phyloP scores from a whole-genome alignment of 2,797 vertebrate species.

The Megalops cyprinoides region DNA sequence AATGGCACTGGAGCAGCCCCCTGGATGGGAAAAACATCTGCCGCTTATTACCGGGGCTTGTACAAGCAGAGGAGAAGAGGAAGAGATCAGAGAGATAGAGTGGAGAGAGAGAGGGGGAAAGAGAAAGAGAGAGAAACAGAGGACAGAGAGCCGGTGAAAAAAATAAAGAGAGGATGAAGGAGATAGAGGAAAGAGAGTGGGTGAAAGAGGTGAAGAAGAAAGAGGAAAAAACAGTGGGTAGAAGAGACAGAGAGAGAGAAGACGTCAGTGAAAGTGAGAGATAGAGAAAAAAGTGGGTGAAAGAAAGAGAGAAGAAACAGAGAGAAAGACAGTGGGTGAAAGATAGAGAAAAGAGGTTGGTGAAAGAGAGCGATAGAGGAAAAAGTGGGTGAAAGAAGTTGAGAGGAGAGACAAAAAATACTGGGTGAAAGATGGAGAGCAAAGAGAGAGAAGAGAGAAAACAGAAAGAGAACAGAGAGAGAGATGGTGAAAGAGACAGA shows the following conservation, averaged over 20 bases:
- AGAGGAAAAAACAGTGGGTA: not conserved
- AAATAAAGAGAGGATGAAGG: not conserved
- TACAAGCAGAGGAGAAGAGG: conserved; percentile 13
- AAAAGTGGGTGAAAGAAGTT: not conserved
- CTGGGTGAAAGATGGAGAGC: not conserved
- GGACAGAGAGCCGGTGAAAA: not conserved
- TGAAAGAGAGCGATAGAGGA: not conserved
- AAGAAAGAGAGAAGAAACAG: not conserved
- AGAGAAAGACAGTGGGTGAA: not conserved
- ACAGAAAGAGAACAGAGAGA: not conserved
- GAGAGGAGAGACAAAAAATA: not conserved
- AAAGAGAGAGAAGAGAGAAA: too few species aligned
- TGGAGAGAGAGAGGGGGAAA: conserved; percentile 19
- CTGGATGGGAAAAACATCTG: conserved; percentile 26
- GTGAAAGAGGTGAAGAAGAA: not conserved
- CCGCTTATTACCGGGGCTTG: conserved; percentile 20
- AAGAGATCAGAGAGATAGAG: conserved; percentile 15
- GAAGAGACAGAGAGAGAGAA: not conserved
- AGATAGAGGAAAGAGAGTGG: conserved; percentile 14
- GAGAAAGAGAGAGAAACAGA: not conserved
- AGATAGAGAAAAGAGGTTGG: not conserved
- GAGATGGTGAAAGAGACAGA: too few species aligned
- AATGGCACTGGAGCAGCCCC: not conserved
- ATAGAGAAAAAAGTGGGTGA: not conserved
- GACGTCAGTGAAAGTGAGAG: too few species aligned